These are phyloP conservation scores for Machimus rusticus DNA, from an alignment of 2,888 invertebrate genomes.

Conservation along the genomic window DNA sequence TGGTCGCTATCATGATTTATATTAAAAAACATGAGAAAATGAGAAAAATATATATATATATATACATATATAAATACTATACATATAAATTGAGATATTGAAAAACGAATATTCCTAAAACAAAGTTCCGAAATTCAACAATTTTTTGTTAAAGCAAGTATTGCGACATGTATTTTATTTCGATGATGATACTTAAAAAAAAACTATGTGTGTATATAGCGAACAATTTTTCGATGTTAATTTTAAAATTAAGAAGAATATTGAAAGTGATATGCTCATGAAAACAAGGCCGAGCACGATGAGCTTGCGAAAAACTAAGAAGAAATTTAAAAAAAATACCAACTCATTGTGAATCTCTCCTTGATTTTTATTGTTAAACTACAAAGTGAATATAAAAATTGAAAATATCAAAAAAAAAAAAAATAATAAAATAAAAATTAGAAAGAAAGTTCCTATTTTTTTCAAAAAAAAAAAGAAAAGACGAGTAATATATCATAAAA, in stretches of 20 bases:
- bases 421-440: background rate
- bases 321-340: background rate
- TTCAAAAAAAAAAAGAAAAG: background rate
- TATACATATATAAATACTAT: background rate
- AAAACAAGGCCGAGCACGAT: background rate
- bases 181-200: background rate
- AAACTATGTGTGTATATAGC: background rate
- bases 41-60: background rate
- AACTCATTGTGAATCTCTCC: background rate
- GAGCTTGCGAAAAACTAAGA: background rate
- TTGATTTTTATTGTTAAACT: constrained; percentile 33
- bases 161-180: background rate
- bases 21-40: background rate
- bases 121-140: background rate
- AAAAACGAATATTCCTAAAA: background rate
- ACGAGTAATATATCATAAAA: constrained; percentile 21
- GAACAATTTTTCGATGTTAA: background rate
- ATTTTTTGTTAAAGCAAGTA: background rate
- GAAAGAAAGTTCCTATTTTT: constrained; percentile 31
- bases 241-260: background rate
- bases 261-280: background rate
- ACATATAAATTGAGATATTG: background rate
- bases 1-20: no score
- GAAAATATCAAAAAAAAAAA: constrained; percentile 18
- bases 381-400: background rate